Base-by-base conservation (phyloP, 2,113 vertebrate genomes). In the Pampusana beccarii region DNA sequence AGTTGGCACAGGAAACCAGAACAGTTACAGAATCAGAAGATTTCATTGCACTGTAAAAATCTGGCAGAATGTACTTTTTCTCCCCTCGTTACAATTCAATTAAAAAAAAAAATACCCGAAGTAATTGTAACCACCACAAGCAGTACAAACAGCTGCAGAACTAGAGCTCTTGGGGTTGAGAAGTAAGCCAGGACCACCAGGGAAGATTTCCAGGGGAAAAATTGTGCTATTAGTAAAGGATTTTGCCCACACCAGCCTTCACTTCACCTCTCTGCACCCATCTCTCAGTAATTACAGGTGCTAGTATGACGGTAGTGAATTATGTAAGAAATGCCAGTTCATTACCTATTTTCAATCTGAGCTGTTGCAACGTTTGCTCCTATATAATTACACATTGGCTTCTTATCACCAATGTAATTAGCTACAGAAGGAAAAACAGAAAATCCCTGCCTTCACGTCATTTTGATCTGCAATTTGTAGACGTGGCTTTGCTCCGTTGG, bases 351-450 rank as follows among this genome's bases (percentile, higher is more conserved):
- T 96, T 95, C 93, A 42, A 5, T 86, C 72, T 15, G 31, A 90
- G 58, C 66, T 65, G 89, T 93, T 38, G 33, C 82, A 95, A 97
- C 97, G 84, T 69, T 96, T 92, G 91, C 19, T 48, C 48, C 97
- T 96, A 92, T 56, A 29, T 72, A 97, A 97, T 86, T 86, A 90
- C 73, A 28, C 73, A 34, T 20, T 31, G 77, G 90, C 72, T 80
- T 71, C 91, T 96, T 64, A 84, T 89, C 80, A 33, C 53, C 84
- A 58, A 25, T 62, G 10, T 28, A 13, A 80, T 53, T 6, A 79
- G 42, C 48, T 62, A 4, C 21, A 11, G 72, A 15, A 54, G 50
- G 29, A 48, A 24, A n/a, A 29, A n/a, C 34, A 50, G 65, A 60
- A 18, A 36, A 60, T 3, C 40, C 29, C 42, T 46, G 80, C 83